These are phyloP conservation scores for Oasisia sp. DNA, from an alignment of 2,888 invertebrate genomes.

Conservation along the genomic window DNA sequence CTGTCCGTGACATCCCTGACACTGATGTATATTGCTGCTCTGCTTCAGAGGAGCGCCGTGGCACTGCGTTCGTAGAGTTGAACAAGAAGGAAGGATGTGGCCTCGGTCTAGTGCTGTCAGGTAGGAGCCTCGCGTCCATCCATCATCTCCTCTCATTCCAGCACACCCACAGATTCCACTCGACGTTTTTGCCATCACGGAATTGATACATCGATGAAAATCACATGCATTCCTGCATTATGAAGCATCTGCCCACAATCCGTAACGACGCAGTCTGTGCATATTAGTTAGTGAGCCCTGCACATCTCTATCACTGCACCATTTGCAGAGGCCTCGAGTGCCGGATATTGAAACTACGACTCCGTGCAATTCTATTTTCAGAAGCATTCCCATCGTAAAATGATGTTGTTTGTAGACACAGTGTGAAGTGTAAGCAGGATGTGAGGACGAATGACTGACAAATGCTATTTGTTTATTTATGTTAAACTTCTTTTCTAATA, in stretches of 20 bases:
- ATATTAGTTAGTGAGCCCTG: neutral
- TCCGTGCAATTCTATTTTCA: neutral
- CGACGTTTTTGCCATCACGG: neutral
- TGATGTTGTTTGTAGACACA: too few relatives aligned
- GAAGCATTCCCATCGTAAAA: neutral
- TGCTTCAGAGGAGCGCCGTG: conserved; percentile 17
- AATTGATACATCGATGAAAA: conserved; percentile 11
- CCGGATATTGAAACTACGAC: neutral
- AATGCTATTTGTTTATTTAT: too few relatives aligned
- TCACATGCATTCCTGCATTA: neutral
- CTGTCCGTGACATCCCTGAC: neutral
- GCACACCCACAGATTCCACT: neutral
- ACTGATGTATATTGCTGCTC: conserved; percentile 19
- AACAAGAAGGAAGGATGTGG: conserved; percentile 28
- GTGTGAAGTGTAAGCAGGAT: too few relatives aligned
- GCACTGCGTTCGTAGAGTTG: conserved; percentile 27
- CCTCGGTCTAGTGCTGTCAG: conserved; percentile 25
- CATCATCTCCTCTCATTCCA: neutral
- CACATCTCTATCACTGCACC: neutral
- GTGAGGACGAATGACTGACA: too few relatives aligned
- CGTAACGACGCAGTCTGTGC: neutral
- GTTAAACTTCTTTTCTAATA: too few relatives aligned
- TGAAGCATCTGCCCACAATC: conserved; percentile 24
- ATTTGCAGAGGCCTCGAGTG: neutral
- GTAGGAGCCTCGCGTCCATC: neutral